A percentile compares a stretch with the other conserved stretches of the same genome.
These are phyloP conservation scores for Carduelis carduelis DNA, from an alignment of 2,797 vertebrate species.

Conservation along the genomic window DNA sequence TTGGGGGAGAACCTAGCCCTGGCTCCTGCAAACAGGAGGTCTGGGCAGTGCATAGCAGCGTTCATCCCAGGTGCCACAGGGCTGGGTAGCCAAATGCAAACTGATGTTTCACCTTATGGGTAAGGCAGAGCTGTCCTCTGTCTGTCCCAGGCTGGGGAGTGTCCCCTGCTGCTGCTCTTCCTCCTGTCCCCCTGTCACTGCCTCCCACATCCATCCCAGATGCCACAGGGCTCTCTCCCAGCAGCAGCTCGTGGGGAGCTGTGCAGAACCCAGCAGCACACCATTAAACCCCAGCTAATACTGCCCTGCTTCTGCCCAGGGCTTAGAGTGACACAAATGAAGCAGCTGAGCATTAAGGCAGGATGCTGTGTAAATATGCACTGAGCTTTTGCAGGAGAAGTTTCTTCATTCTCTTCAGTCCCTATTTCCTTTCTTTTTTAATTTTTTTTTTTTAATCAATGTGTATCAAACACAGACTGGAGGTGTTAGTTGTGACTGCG, in stretches of 20 bases:
- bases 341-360: constrained; percentile 29
- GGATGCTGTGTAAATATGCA: constrained; percentile 41
- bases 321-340: constrained; percentile 45
- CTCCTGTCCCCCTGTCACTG: background rate
- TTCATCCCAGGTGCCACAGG: background rate
- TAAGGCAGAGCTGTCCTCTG: background rate
- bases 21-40: background rate
- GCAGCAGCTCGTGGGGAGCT: fast-evolving
- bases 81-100: fast-evolving
- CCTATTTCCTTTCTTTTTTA: background rate
- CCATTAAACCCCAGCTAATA: constrained; percentile 27
- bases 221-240: background rate
- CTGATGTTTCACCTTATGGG: fast-evolving
- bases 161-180: background rate
- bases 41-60: fast-evolving
- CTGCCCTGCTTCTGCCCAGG: background rate
- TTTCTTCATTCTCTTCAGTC: constrained; percentile 20
- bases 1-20: fast-evolving
- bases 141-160: background rate
- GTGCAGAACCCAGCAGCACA: background rate
- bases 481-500: background rate
- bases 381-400: constrained; percentile 23
- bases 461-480: background rate
- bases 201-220: background rate
- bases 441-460: background rate